Base-by-base conservation (phyloP, 2,888 invertebrate genomes). In the Tetrapedia diversipes region DNA sequence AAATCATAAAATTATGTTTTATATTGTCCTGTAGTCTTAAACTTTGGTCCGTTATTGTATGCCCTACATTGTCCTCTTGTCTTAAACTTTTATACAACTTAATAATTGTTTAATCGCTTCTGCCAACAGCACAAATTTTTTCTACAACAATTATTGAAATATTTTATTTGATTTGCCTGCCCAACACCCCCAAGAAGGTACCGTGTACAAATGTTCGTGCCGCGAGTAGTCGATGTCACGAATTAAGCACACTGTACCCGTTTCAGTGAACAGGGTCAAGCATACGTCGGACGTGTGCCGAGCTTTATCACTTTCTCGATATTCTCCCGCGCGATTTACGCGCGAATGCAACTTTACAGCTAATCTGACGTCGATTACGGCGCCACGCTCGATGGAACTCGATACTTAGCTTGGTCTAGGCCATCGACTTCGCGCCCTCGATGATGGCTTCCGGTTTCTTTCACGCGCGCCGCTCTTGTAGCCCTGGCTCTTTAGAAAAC, bases 401-500 rank as follows among this genome's bases (percentile, higher is more conserved):
- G 45, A 71, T 65, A 63, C 39, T n/a, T n/a, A 37, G 56, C 61
- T 54, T 61, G 41, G 47, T 49, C 67, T 47, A 39, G 34, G 53
- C 27, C 65, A 65, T 56, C 54, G 71, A 71, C 39, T 41, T 24
- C 19, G 16, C 32, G 56, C 64, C 34, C 10, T 56, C 47, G 27
- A 37, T 39, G 54, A 69, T 56, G 56, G 51, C 66, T 51, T 67
- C 53, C 54, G 49, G 56, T 61, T 60, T 32, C 47, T 32, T 64
- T 59, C 47, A 14, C 34, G 39, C 56, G n/a, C 61, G 27, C 34
- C 32, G 22, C 24, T 49, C 60, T 10, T 27, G 59, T n/a, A n/a
- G n/a, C n/a, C 37, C 32, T 39, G 64, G 73, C 61, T 65, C 70
- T 66, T 56, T 74, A 67, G 7, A 76, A 74, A 76, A 74, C 74